Percentiles rank a stretch among this genome's conserved stretches.
These are phyloP conservation scores for Oreotragus oreotragus DNA, from an alignment of 2,113 vertebrate species.

Conservation along the genomic window DNA sequence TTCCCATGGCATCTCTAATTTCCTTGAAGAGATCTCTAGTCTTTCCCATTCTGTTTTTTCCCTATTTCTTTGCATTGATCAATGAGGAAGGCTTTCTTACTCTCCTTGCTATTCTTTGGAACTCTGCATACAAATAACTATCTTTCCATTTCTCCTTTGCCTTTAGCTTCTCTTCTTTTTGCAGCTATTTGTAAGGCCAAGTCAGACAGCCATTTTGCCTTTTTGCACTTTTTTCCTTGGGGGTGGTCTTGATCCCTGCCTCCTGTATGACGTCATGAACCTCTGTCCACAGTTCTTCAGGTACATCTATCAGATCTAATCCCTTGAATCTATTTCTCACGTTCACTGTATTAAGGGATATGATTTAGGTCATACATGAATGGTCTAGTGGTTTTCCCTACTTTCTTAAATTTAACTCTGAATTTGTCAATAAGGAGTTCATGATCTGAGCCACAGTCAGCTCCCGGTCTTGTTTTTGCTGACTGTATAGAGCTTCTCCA, in stretches of 20 bases:
- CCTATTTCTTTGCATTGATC: background rate
- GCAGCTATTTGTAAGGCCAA: background rate
- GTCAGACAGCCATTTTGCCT: background rate
- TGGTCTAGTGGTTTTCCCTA: background rate
- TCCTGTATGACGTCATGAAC: background rate
- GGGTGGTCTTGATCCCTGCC: background rate
- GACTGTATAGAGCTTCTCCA: background rate
- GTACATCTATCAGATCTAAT: background rate
- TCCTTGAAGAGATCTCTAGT: background rate
- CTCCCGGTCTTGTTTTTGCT: background rate
- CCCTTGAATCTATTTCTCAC: background rate
- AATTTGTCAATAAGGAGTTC: background rate
- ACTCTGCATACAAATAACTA: background rate
- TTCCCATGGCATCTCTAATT: no score
- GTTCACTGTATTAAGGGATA: background rate
- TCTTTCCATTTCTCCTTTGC: background rate
- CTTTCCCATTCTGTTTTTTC: background rate
- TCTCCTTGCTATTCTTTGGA: background rate
- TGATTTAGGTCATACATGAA: background rate
- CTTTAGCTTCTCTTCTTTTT: background rate
- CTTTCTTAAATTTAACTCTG: background rate
- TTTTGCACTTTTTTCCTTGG: background rate
- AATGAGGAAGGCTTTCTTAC: background rate
- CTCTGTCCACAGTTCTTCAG: background rate
- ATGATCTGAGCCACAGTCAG: background rate